Evolutionary conservation across 2,888 invertebrate genomes (phyloP), one percentile per base, ranked within the genome.

Genomic region (Drosophila melanocephala): DNA sequence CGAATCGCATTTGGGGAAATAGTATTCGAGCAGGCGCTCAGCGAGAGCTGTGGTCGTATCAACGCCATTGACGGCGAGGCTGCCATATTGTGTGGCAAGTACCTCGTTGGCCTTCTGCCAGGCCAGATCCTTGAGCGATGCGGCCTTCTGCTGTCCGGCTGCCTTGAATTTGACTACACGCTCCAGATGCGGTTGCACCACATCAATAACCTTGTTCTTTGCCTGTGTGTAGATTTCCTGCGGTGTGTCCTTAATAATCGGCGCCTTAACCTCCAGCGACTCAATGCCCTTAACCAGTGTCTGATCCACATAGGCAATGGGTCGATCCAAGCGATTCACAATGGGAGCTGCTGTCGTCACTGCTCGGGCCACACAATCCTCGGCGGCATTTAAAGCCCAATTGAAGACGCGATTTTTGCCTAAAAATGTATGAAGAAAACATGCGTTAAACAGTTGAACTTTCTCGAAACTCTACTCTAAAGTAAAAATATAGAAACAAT

Each of bases 21-120:
- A 97, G 89, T 95, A 96, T 93, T 97, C 96, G 14, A 97, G 93
- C 77, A 96, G 94, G 71, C 95, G 95, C 94, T 97, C 96, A 28
- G 97, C 96, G 71, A 96, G 93, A 3, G 94, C 94, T 26, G 96
- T 95, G 55, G 96, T 96, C 5, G 94, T 94, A 91, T 96, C 96
- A 28, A 97, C 94, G 63, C 96, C 95, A 81, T 94, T 94, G 28
- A 96, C 94, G 0, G 96, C 96, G 87, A 95, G 95, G 90, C 95
- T 95, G 4, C 96, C 96, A 88, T 96, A 96, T 57, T 95, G 95
- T 6, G 96, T 96, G 37, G 95, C 95, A 57, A 96, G 94, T 61
- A 96, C 95, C 58, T 95, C 95, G 92, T 96, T 96, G 22, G 96
- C 96, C 86, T 96, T 96, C 66, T 95, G 95, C 96, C 96, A 96